Evolutionary conservation across 2,113 vertebrate genomes (phyloP).

Genomic region (Sapayoa aenigma): DNA sequence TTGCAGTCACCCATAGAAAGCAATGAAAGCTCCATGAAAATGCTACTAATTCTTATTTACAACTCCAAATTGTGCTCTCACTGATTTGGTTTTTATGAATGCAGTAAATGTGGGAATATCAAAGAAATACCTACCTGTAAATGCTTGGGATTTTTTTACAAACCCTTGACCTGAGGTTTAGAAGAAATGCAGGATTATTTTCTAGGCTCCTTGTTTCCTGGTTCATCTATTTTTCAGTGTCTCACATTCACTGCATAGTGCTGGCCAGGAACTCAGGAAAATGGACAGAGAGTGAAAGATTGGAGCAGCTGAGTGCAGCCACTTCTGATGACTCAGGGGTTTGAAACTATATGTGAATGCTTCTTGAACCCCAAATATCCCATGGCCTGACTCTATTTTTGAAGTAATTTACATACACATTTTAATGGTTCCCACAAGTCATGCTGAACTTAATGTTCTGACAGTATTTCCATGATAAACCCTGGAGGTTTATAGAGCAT

Average conservation of each 20-base stretch:
- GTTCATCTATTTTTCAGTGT: background rate
- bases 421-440: constrained; percentile 21
- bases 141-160: background rate
- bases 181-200: background rate
- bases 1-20: background rate
- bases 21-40: background rate
- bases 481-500: constrained; percentile 25
- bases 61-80: background rate
- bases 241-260: background rate
- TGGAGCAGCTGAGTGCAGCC: background rate
- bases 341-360: background rate
- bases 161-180: background rate
- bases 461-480: constrained; percentile 40
- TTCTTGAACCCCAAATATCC: background rate
- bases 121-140: background rate
- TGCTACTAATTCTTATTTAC: background rate
- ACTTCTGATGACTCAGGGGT: background rate
- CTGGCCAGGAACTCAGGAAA: background rate
- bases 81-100: background rate
- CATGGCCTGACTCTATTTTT: background rate
- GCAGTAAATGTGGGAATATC: background rate
- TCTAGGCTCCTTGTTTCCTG: background rate
- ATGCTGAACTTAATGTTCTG: constrained; percentile 36
- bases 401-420: background rate
- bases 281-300: background rate